A percentile compares a stretch with the other conserved stretches of the same genome.
Evolutionary conservation across 1,140 invertebrate genomes (phyloP).

Genomic region (Neuroterus valhalla): DNA sequence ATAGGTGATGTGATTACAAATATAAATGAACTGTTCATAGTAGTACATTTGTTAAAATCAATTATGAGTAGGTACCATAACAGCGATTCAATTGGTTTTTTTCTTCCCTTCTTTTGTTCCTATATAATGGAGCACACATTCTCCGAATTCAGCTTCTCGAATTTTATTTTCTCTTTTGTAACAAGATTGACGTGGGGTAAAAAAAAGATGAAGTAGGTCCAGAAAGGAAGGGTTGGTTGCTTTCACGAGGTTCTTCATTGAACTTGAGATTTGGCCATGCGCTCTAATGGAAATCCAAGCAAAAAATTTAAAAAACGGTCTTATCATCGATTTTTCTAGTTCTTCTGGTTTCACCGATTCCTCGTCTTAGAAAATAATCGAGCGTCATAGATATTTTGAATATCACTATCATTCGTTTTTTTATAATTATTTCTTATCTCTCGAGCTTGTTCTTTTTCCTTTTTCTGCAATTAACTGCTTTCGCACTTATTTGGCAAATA

Average conservation of each 20-base stretch:
- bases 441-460: neutral
- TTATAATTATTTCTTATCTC: neutral
- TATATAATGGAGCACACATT: neutral
- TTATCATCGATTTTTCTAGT: constrained; percentile 13
- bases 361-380: neutral
- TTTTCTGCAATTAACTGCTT: neutral
- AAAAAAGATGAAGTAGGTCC: constrained; percentile 32
- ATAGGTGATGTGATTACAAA: no score
- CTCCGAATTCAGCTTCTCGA: neutral
- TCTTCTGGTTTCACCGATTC: constrained; percentile 6
- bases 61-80: no score
- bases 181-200: neutral
- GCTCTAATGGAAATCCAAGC: constrained; percentile 52
- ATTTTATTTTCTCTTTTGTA: neutral
- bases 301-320: constrained; percentile 1
- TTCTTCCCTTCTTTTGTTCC: no score
- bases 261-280: constrained; percentile 55
- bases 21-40: no score
- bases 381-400: neutral
- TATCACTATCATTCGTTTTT: neutral
- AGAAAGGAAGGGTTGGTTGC: constrained; percentile 48
- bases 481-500: neutral
- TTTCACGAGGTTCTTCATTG: constrained; percentile 53
- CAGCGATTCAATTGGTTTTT: no score
- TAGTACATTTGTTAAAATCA: no score